Base-by-base conservation (phyloP, 1,140 invertebrate genomes). In the Ostrea edulis region DNA sequence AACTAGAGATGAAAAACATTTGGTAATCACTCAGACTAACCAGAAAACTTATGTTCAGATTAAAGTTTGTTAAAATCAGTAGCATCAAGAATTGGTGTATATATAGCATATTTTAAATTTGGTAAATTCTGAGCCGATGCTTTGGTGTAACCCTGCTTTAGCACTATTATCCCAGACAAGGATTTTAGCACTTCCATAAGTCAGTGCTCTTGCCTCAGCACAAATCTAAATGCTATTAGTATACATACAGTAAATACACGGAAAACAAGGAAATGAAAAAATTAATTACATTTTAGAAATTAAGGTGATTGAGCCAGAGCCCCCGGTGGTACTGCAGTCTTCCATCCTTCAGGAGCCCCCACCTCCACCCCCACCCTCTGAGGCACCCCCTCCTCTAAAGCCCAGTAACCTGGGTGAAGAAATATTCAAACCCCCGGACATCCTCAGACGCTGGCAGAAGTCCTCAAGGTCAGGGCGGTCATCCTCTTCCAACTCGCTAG, bases 381-480 rank as follows among this genome's bases (percentile, higher is more conserved):
- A 82, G 20, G 53, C 83, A 29, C 83, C 83, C 53, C 83, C 83
- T 54, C 83, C 83, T n/a, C 54, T 85, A 12, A 85, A 58, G 25
- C 55, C n/a, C 7, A 85, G 83, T 62, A 85, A 55, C 20, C 55
- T 85, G 83, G 83, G 58, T 29, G 83, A 54, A 17, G 83, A 85
- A 11, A n/a, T 35, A 9, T 85, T 85, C 55, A 85, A 85, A 54
- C 93, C 93, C 22, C 93, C 93, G 51, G 92, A 91, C 7, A 90
- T 92, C 20, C 87, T 94, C 22, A 62, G 89, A 12, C 90, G 92
- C 11, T 94, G 93, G 93, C 93, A 94, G 85, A 84, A 90, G 81
- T 54, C 53, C 12, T 82, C 88, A n/a, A 81, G 84, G 25, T 65
- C 82, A 54, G 17, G 85, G 11, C 81, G 81, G n/a, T 88, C 84